phyloP scores from a whole-genome alignment of 2,888 invertebrate species.

The Drosophila tanythrix region DNA sequence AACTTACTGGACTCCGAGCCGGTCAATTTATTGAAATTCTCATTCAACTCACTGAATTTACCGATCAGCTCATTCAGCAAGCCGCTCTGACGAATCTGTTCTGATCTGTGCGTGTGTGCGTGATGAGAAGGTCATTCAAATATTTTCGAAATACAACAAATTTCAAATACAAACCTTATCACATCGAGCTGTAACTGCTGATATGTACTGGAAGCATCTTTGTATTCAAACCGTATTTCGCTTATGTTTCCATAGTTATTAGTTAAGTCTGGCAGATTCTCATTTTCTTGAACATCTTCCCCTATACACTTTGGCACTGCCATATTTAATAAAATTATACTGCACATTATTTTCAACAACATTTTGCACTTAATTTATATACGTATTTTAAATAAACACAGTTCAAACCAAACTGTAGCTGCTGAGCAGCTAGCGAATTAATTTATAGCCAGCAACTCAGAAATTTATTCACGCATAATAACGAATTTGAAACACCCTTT shows the following conservation, averaged over 20 bases:
- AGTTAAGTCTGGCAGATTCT: slow-evolving; percentile 20
- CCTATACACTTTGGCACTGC: background rate
- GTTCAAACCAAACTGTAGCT: slow-evolving; percentile 11
- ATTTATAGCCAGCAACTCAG: slow-evolving; percentile 6
- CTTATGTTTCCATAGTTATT: slow-evolving; percentile 25
- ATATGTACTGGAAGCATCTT: slow-evolving; percentile 3
- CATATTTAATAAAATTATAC: slow-evolving; percentile 2
- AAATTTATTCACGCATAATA: background rate
- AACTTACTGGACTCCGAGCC: slow-evolving; percentile 8
- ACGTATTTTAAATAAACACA: background rate
- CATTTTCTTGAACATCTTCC: background rate
- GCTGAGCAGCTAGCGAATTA: background rate
- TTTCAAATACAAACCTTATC: slow-evolving; percentile 21
- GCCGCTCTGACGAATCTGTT: slow-evolving; percentile 24
- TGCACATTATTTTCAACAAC: background rate
- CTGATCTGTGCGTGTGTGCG: slow-evolving; percentile 4
- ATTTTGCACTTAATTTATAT: background rate
- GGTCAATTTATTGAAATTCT: slow-evolving; percentile 7
- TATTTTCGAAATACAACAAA: background rate
- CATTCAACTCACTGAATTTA: too few relatives aligned
- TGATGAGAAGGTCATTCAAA: background rate
- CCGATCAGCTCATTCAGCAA: slow-evolving; percentile 11
- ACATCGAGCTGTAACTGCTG: slow-evolving; percentile 13
- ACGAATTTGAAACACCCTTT: background rate
- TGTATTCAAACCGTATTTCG: slow-evolving; percentile 23